Evolutionary conservation across 2,113 vertebrate genomes (phyloP).

Genomic region (Poicephalus meyeri): DNA sequence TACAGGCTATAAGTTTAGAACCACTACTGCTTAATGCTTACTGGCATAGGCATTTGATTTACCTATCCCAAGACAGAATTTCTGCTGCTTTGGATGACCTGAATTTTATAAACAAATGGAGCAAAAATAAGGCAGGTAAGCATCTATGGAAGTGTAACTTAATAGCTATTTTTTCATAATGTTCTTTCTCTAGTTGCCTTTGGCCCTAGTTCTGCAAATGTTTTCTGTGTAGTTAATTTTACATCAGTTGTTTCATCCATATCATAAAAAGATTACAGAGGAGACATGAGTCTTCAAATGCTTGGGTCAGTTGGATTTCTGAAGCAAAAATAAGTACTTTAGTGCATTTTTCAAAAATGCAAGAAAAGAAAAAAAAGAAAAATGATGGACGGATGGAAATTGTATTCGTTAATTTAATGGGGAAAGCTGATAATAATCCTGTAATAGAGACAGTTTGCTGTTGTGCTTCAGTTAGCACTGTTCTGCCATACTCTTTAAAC

Average conservation of each 20-base stretch:
- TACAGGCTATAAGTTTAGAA: slow-evolving; percentile 76
- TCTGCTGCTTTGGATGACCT: slow-evolving; percentile 75
- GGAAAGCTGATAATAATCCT: background rate
- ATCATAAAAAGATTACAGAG: background rate
- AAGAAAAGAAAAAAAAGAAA: background rate
- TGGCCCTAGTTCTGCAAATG: background rate
- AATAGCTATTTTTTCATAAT: background rate
- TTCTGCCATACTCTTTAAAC: background rate
- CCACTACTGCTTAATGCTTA: slow-evolving; percentile 76
- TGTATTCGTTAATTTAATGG: background rate
- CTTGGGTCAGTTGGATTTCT: background rate
- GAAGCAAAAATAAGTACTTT: background rate
- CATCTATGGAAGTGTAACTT: background rate
- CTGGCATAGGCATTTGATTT: slow-evolving; percentile 81
- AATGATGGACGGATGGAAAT: background rate
- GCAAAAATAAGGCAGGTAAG: slow-evolving; percentile 74
- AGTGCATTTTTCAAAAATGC: background rate
- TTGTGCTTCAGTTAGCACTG: background rate
- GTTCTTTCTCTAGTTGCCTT: background rate
- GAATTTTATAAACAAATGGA: slow-evolving; percentile 75
- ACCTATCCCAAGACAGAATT: slow-evolving; percentile 75
- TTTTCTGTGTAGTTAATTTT: background rate
- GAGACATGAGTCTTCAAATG: background rate
- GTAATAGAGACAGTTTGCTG: background rate
- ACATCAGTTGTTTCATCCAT: background rate